A percentile compares a stretch with the other conserved stretches of the same genome.
Evolutionary conservation across 2,113 vertebrate species (phyloP).

Genomic region (Caranx melampygus): DNA sequence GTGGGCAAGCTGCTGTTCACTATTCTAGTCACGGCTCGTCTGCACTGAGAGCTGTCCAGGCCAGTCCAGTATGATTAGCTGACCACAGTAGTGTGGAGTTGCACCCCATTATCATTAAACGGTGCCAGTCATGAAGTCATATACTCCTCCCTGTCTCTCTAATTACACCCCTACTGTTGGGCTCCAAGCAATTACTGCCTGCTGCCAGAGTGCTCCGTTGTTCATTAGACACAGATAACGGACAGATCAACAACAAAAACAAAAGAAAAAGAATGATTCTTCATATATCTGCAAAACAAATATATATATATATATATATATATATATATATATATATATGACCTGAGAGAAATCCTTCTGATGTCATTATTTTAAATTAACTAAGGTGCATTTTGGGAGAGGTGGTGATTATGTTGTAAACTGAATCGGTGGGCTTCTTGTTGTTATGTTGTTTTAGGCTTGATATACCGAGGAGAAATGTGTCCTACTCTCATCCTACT

Average conservation of each 20-base stretch:
- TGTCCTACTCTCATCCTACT: not conserved
- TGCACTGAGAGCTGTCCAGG: slow-evolving; percentile 70
- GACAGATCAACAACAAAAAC: slow-evolving; percentile 77
- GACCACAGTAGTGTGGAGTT: slow-evolving; percentile 76
- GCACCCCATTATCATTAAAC: slow-evolving; percentile 81
- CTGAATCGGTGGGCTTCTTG: not conserved
- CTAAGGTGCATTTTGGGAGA: slow-evolving; percentile 3
- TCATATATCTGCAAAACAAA: slow-evolving; percentile 44
- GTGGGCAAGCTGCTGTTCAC: slow-evolving; percentile 70
- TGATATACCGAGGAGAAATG: not conserved
- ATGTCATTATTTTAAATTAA: slow-evolving; percentile 15
- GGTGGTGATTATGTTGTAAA: slow-evolving; percentile 7
- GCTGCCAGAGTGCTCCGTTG: slow-evolving; percentile 72
- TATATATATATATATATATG: not conserved
- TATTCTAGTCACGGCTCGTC: slow-evolving; percentile 81
- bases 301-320: not conserved
- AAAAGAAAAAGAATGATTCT: slow-evolving; percentile 53
- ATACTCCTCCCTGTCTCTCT: slow-evolving; percentile 75
- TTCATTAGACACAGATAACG: slow-evolving; percentile 76
- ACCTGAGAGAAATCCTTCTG: not conserved
- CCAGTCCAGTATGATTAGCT: slow-evolving; percentile 81
- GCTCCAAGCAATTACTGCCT: slow-evolving; percentile 76
- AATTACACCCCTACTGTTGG: slow-evolving; percentile 81
- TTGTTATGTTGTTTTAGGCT: not conserved
- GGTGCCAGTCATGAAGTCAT: slow-evolving; percentile 79